Base-by-base conservation (phyloP, 1,140 invertebrate species). In the Papilio dardanus region DNA sequence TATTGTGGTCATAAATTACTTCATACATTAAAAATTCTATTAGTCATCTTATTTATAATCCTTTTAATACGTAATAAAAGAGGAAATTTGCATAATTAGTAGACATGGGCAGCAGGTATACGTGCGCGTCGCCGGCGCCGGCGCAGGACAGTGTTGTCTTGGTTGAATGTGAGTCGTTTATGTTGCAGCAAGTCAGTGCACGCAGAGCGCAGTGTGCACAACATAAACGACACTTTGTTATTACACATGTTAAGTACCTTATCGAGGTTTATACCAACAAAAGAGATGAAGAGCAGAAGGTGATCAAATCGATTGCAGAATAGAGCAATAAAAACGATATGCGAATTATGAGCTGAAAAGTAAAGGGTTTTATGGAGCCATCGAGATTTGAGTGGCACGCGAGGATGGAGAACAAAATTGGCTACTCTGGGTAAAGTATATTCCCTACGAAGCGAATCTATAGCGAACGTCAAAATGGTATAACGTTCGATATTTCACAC, bases 61-160 rank as follows among this genome's bases (percentile, higher is more conserved):
- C 65, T 67, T 67, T 67, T 67, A 12, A 67, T 33, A 7, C 16
- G 65, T 35, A 67, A 31, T 67, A 67, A 67, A 67, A 6, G 65
- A 35, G 7, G 31, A 35, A n/a, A 67, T 67, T 67, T 67, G 33
- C 65, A 67, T 67, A 67, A 67, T 33, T 67, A 67, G n/a, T 21
- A 67, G 16, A 19, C n/a, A 67, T 19, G 30, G 65, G n/a, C 30
- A 33, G 65, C 35, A 21, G 2, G 12, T 30, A 62, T 12, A 8
- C 16, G 50, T 37, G n/a, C n/a, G n/a, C n/a, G n/a, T n/a, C n/a
- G 1, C 14, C 62, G 28, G 16, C 30, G 28, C n/a, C 7, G 14
- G 30, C 65, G 31, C 28, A 30, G 28, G 14, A 33, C 62, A 16
- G 2, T 3, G 10, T 24, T 0, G 10, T 54, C 1, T 24, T 54